Evolutionary conservation across 2,113 vertebrate species (phyloP), one percentile per base, ranked within the genome.

Genomic region (Tauraco erythrolophus): DNA sequence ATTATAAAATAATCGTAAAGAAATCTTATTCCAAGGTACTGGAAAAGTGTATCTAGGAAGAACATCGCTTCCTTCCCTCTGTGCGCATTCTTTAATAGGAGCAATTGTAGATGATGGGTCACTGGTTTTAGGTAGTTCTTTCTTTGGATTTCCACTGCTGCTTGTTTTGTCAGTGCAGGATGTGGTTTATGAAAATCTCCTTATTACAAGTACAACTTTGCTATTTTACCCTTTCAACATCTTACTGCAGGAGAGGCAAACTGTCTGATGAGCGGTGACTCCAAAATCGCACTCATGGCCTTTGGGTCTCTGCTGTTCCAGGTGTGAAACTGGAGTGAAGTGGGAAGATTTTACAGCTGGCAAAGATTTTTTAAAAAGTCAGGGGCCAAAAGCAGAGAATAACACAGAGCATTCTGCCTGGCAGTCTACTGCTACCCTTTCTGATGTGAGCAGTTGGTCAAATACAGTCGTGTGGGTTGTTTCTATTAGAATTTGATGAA

Each of bases 401-500:
- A 71, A 21, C 5, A 2, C 0, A 7, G 46, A 17, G 24, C 1
- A 11, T 21, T 14, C 35, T 31, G 37, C 41, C 46, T 57, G 48
- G 37, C n/a, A 41, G 39, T 10, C 58, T 37, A 3, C 65, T 30
- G 54, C 70, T 68, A 0, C 65, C 65, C 33, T 86, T 86, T 28
- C 58, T 61, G 46, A 25, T 56, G n/a, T 7, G 46, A 78, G 46
- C 54, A 28, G 31, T 6, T 51, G 58, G 35, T 45, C 51, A 56
- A 21, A 65, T 27, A 19, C 0, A 2, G 51, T 66, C 1, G 1
- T 33, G 46, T 72, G 70, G 51, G 76, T 68, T 83, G 65, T 41
- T 93, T 83, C 54, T 54, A 53, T 95, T 74, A 78, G 76, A 51
- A 78, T 51, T 35, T 82, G 41, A 35, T 61, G 76, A 83, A 92